Percentiles rank a stretch among this genome's conserved stretches.
Evolutionary conservation across 2,113 vertebrate species (phyloP).

Genomic region (Neolamprologus sp.): DNA sequence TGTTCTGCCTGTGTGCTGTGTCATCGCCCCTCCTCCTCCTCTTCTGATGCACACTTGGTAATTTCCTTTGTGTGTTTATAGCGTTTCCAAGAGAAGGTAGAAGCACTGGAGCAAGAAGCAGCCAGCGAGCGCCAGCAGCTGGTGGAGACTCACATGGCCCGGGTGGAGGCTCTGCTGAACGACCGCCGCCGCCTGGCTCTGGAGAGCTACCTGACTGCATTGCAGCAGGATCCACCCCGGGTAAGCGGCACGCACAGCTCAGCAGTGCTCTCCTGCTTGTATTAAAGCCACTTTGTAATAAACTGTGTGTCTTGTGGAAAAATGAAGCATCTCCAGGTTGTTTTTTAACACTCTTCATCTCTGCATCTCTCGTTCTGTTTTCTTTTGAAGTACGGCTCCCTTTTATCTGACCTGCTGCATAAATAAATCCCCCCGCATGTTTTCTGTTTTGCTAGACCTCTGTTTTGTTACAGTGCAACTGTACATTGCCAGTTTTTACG

Average conservation of each 20-base stretch:
- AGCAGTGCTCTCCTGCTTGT: background rate
- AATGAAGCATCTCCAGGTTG: background rate
- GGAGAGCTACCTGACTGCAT: constrained; percentile 91
- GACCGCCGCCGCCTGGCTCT: constrained; percentile 90
- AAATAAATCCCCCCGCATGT: background rate
- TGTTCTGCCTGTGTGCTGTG: background rate
- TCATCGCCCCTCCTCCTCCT: accelerated
- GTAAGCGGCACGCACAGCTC: background rate
- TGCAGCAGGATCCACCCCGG: constrained; percentile 81
- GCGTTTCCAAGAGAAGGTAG: constrained; percentile 98
- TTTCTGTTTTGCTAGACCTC: background rate
- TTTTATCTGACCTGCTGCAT: background rate
- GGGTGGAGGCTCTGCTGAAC: constrained; percentile 94
- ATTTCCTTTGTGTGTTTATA: constrained; percentile 33
- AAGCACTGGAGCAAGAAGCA: constrained; percentile 93
- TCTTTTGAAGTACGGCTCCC: background rate
- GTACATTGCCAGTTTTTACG: background rate
- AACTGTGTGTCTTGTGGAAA: background rate
- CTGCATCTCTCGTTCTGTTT: background rate
- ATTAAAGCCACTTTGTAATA: background rate
- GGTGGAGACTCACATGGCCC: constrained; percentile 96
- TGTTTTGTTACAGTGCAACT: background rate
- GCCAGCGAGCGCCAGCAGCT: constrained; percentile 93
- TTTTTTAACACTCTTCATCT: background rate
- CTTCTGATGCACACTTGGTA: background rate